These are phyloP conservation scores for Lucinisca nassula DNA, from an alignment of 2,888 invertebrate genomes.

Conservation along the genomic window DNA sequence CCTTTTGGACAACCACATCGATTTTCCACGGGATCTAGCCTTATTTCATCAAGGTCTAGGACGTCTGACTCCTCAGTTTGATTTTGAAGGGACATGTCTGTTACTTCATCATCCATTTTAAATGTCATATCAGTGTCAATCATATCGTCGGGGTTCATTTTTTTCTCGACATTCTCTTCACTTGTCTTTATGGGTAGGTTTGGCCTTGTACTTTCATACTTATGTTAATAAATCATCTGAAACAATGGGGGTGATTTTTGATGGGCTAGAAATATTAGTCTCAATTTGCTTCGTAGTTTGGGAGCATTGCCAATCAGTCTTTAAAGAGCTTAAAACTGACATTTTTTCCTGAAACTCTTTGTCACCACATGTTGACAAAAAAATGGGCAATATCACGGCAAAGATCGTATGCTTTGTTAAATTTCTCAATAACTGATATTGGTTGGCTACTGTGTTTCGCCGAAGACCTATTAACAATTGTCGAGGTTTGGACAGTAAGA, in stretches of 20 bases:
- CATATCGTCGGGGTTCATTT: neutral
- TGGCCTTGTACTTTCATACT: neutral
- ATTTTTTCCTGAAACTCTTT: conserved; percentile 13
- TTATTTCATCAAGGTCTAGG: neutral
- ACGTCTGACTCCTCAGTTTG: neutral
- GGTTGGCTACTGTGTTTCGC: neutral
- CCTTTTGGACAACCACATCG: too few relatives aligned
- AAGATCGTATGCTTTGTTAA: neutral
- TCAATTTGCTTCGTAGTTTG: neutral
- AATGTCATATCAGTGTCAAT: neutral
- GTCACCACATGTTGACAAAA: conserved; percentile 8
- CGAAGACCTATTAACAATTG: neutral
- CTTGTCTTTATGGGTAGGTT: neutral
- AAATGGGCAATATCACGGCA: conserved; percentile 6
- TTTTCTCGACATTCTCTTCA: neutral
- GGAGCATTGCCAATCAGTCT: conserved; percentile 16
- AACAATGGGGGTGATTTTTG: neutral
- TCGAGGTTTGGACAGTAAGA: neutral
- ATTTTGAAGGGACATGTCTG: neutral
- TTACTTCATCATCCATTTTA: neutral
- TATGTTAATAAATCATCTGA: neutral
- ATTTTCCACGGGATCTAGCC: too few relatives aligned
- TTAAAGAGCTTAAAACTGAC: neutral
- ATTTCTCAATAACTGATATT: conserved; percentile 12
- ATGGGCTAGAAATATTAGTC: neutral